Evolutionary conservation across 2,113 vertebrate species (phyloP).

Genomic region (Muntiacus reevesi): DNA sequence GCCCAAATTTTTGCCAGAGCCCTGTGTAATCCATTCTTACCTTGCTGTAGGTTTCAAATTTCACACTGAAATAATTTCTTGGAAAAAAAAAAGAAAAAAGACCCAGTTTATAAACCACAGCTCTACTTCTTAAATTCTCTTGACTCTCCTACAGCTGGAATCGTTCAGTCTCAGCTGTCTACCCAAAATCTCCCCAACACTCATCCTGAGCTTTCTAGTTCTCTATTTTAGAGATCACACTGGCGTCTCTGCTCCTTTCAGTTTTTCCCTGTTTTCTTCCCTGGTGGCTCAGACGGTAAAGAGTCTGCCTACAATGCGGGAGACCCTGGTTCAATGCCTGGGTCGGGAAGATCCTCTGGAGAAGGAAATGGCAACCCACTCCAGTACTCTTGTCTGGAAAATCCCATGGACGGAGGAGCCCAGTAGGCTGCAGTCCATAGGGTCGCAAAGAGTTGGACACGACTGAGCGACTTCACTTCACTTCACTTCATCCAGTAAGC

Average conservation of each 20-base stretch:
- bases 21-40: neutral
- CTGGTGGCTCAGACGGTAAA: too few relatives aligned
- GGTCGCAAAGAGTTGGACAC: too few relatives aligned
- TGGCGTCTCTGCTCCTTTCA: neutral
- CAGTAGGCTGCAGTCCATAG: too few relatives aligned
- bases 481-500: neutral
- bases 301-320: too few relatives aligned
- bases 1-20: neutral
- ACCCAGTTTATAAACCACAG: neutral
- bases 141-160: neutral
- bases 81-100: neutral
- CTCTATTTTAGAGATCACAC: neutral
- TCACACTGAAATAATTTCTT: neutral
- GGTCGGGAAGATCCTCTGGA: too few relatives aligned
- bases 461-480: too few relatives aligned
- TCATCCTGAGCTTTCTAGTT: neutral
- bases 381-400: too few relatives aligned
- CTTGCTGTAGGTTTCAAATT: neutral
- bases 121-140: neutral
- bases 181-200: neutral
- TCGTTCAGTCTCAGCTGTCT: neutral
- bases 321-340: too few relatives aligned
- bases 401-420: too few relatives aligned
- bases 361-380: too few relatives aligned
- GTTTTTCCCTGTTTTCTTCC: neutral